These are phyloP conservation scores for Mastomys natalensis DNA, from an alignment of 2,113 vertebrate genomes.

Conservation along the genomic window DNA sequence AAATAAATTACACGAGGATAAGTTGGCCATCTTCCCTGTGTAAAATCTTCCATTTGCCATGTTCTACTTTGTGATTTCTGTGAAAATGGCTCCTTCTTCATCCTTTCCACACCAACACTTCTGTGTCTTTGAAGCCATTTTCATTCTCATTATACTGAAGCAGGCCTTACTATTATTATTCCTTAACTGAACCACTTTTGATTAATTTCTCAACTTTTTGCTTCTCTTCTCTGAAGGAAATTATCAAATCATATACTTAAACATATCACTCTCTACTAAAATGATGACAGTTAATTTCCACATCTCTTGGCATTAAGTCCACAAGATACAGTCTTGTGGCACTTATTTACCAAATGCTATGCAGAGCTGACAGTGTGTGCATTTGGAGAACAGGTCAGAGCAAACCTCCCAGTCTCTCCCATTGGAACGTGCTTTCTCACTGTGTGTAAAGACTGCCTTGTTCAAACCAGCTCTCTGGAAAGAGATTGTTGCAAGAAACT, in stretches of 20 bases:
- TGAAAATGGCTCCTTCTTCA: not conserved
- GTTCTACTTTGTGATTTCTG: not conserved
- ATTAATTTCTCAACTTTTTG: not conserved
- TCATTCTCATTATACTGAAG: not conserved
- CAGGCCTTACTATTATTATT: not conserved
- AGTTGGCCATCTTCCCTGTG: not conserved
- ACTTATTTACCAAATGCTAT: not conserved
- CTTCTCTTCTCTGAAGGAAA: not conserved
- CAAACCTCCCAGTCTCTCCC: not conserved
- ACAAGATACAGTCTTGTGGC: not conserved
- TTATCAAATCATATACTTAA: not conserved
- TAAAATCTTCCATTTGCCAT: not conserved
- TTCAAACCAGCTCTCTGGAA: not conserved
- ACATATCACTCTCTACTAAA: not conserved
- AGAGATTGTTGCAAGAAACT: not conserved
- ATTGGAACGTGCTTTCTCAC: not conserved
- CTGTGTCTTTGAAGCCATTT: not conserved
- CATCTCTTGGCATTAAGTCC: not conserved
- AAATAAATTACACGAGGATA: not conserved
- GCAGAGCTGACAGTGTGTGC: not conserved
- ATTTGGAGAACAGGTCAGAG: not conserved
- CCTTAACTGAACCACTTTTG: not conserved
- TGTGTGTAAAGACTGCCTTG: not conserved
- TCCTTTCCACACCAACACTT: not conserved
- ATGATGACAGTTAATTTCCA: not conserved